Conservation (phyloP, 2,888 invertebrate genomes). For the Apotomis betuletana region DNA sequence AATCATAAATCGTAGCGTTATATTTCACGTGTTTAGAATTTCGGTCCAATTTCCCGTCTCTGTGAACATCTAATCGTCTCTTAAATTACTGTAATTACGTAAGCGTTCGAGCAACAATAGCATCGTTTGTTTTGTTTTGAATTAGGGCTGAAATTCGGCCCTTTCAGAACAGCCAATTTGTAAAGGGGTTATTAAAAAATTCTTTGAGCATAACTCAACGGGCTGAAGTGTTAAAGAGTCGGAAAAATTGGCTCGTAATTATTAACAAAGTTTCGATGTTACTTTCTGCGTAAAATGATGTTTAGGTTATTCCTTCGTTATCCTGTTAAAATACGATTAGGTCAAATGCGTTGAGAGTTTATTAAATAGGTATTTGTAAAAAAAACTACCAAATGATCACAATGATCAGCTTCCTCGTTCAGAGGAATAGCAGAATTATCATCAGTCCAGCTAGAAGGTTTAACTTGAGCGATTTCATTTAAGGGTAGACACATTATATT, state of each 20-base stretch:
- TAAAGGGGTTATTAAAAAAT: conserved; percentile 32
- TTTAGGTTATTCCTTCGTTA: background rate
- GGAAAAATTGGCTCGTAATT: conserved; percentile 9
- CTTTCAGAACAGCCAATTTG: conserved; percentile 28
- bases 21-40: conserved; percentile 34
- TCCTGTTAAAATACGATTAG: too few species aligned
- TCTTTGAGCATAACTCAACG: conserved; percentile 24
- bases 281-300: background rate
- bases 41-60: conserved; percentile 40
- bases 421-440: too few species aligned
- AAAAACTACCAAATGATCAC: too few species aligned
- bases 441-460: too few species aligned
- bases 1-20: conserved; percentile 24
- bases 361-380: too few species aligned
- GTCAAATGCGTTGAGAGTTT: too few species aligned
- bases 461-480: too few species aligned
- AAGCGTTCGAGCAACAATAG: conserved; percentile 36
- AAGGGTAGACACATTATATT: too few species aligned
- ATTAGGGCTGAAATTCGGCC: conserved; percentile 27
- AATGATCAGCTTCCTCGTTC: too few species aligned
- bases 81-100: conserved; percentile 41
- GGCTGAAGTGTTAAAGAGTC: conserved; percentile 24
- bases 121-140: conserved; percentile 33
- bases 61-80: conserved; percentile 34
- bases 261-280: background rate